Percentiles rank a stretch among this genome's conserved stretches.
Evolutionary conservation across 37 sponge, comb jelly and placozoan genomes (phyloP).

Genomic region (Mnemiopsis leidyi): DNA sequence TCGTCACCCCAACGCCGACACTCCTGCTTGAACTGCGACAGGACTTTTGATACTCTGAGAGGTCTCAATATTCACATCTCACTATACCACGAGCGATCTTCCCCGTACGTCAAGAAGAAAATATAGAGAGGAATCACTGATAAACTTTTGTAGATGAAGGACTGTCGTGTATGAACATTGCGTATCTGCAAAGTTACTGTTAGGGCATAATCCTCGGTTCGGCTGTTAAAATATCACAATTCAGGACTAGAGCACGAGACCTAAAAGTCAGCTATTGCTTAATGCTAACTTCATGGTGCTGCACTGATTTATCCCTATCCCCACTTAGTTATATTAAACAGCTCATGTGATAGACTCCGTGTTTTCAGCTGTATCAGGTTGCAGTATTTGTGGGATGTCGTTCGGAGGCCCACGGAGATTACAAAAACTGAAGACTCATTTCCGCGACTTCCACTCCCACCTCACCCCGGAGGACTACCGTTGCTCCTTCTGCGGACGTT

Average conservation of each 20-base stretch:
- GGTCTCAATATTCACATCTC: neutral
- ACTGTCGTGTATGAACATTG: too few species aligned
- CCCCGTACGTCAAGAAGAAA: neutral
- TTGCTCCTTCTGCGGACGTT: neutral
- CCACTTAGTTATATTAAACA: too few species aligned
- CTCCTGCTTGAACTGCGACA: neutral
- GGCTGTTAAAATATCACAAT: too few species aligned
- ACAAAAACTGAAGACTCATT: neutral
- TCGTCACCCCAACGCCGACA: neutral
- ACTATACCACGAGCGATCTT: neutral
- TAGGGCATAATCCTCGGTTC: too few species aligned
- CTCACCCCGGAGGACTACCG: neutral
- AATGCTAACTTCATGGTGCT: too few species aligned
- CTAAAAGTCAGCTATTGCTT: too few species aligned
- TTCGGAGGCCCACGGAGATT: neutral
- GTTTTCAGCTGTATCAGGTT: neutral
- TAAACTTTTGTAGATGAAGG: too few species aligned
- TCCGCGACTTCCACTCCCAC: neutral
- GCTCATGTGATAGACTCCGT: too few species aligned
- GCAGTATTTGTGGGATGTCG: neutral
- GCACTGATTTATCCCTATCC: too few species aligned
- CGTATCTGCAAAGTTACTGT: too few species aligned
- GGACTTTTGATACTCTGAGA: neutral
- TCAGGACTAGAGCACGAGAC: too few species aligned
- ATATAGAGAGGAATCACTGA: too few species aligned